These are phyloP conservation scores for Nasua narica DNA, from an alignment of 2,797 vertebrate genomes.

Conservation along the genomic window DNA sequence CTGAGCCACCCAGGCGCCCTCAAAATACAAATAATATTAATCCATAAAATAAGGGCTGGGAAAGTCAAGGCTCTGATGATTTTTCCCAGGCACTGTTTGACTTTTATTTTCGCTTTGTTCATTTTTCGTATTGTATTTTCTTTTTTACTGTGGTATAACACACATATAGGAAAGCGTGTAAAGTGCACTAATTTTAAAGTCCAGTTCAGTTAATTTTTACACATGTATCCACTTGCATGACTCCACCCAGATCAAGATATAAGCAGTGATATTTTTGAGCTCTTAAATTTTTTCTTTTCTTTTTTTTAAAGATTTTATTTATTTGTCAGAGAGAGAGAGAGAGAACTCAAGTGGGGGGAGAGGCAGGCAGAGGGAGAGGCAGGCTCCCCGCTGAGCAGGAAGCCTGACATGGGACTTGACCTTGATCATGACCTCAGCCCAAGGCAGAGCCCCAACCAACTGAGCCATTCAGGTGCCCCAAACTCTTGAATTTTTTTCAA, in stretches of 20 bases:
- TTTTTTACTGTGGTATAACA: not conserved
- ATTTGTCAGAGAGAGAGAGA: not conserved
- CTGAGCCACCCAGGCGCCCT: too few species aligned
- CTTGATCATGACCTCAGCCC: not conserved
- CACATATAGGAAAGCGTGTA: not conserved
- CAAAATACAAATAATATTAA: slow-evolving; percentile 29
- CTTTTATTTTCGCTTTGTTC: not conserved
- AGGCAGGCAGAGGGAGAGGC: not conserved
- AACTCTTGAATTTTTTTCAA: not conserved
- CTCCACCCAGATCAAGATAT: not conserved
- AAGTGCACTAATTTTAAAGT: not conserved
- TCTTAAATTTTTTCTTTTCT: not conserved
- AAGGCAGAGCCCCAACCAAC: not conserved
- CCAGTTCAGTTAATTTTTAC: not conserved
- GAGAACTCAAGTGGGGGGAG: not conserved
- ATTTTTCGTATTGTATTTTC: not conserved
- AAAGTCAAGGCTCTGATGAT: not conserved
- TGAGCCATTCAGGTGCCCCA: not conserved
- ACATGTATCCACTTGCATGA: not conserved
- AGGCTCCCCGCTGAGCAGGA: not conserved
- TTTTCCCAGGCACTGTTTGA: not conserved
- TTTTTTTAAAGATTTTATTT: not conserved
- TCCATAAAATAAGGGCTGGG: not conserved
- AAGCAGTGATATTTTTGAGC: not conserved
- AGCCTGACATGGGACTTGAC: not conserved